A percentile compares a stretch with the other conserved stretches of the same genome.
Evolutionary conservation across 2,888 invertebrate genomes (phyloP).

Genomic region (Laspeyria flexula): DNA sequence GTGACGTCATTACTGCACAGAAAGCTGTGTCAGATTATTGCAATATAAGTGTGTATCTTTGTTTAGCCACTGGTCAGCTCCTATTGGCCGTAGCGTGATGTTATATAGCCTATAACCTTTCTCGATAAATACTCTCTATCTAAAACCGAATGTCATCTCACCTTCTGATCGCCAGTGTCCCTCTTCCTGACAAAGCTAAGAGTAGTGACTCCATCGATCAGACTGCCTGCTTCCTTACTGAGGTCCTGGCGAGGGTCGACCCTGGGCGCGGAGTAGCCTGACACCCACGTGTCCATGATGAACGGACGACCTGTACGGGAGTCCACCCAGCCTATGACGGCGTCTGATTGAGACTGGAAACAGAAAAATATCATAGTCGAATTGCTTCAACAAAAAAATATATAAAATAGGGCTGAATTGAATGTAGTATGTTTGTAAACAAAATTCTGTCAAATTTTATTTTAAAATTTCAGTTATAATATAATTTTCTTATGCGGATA

Average conservation of each 20-base stretch:
- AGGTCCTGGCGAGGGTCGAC: conserved; percentile 92
- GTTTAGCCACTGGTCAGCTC: too few species aligned
- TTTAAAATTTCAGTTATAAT: too few species aligned
- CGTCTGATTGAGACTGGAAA: conserved; percentile 92
- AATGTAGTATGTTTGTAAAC: too few species aligned
- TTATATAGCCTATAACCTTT: too few species aligned
- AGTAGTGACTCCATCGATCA: conserved; percentile 91
- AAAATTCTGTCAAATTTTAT: too few species aligned
- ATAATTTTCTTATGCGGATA: too few species aligned
- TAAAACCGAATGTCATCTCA: conserved; percentile 25
- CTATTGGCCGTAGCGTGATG: too few species aligned
- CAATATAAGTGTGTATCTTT: too few species aligned
- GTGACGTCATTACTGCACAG: too few species aligned
- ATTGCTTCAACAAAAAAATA: too few species aligned
- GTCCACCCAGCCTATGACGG: conserved; percentile 95
- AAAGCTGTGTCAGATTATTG: too few species aligned
- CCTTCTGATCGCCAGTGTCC: conserved; percentile 88
- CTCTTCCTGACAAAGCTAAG: conserved; percentile 93
- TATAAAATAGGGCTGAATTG: too few species aligned
- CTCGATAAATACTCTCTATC: neutral
- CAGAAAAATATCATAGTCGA: neutral
- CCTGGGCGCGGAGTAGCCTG: conserved; percentile 91
- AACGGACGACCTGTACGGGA: conserved; percentile 91
- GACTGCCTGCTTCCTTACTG: conserved; percentile 88
- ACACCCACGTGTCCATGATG: conserved; percentile 95